Evolutionary conservation across 2,797 vertebrate species (phyloP).

Genomic region (Taenioides sp.): DNA sequence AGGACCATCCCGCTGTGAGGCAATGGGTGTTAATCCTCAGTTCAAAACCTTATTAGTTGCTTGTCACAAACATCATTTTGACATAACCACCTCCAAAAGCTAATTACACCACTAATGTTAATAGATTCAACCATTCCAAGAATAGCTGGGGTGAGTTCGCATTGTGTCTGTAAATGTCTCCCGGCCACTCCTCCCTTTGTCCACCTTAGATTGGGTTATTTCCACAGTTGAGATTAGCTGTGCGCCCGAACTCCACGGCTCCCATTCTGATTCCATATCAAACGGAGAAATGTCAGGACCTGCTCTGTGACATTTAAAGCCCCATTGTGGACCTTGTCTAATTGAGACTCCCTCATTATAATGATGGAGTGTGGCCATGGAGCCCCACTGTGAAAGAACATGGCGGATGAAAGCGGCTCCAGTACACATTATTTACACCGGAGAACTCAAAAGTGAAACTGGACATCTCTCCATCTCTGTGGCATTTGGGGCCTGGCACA

Average conservation of each 20-base stretch:
- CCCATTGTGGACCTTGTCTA: conserved; percentile 76
- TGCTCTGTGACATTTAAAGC: conserved; percentile 78
- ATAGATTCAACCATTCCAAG: conserved; percentile 57
- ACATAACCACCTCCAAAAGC: conserved; percentile 41
- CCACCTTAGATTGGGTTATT: conserved; percentile 61
- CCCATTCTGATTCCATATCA: conserved; percentile 77
- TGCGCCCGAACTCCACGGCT: conserved; percentile 66
- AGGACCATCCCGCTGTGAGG: not conserved
- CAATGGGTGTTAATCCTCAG: conserved; percentile 51
- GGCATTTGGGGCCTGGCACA: conserved; percentile 65
- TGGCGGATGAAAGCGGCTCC: conserved; percentile 56
- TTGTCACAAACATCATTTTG: conserved; percentile 24
- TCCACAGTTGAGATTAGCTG: conserved; percentile 69
- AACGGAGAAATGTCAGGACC: conserved; percentile 80
- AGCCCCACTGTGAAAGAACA: conserved; percentile 52
- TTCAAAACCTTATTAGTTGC: conserved; percentile 30
- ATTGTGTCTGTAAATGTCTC: conserved; percentile 44
- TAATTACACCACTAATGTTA: conserved; percentile 64
- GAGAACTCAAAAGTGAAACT: conserved; percentile 16
- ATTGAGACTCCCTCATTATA: conserved; percentile 79
- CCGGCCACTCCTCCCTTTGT: conserved; percentile 39
- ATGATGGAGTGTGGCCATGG: conserved; percentile 66
- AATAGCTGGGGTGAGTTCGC: conserved; percentile 13
- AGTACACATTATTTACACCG: conserved; percentile 61
- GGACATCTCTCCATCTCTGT: conserved; percentile 56